Base-by-base conservation (phyloP, 1,140 invertebrate species). In the Magallana gigas region DNA sequence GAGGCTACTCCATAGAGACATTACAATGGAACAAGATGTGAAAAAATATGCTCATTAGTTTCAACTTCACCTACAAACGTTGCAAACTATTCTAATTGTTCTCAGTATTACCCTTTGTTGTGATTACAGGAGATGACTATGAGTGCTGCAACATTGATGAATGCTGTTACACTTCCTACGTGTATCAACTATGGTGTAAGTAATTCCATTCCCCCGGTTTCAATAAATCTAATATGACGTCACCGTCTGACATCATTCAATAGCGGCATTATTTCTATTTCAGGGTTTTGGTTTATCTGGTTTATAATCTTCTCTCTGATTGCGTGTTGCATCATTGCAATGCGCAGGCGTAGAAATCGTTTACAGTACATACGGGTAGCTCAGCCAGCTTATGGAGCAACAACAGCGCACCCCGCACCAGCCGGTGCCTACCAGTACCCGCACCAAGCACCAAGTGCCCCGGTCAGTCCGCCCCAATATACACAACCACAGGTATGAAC, bases 221-320 rank as follows among this genome's bases (percentile, higher is more conserved):
- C 36, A 48, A 48, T 2, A 48, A 2, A 4, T 48, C 3, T 5
- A 48, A 48, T 23, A 23, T 48, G 36, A 48, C 36, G 36, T 48
- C 36, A 48, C 5, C 0, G 36, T 5, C 36, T 48, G 36, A 48
- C 5, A 1, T 48, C 0, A 5, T 5, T 18, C 62, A 48, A 4
- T 4, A 48, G 36, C 36, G 36, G 1, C 36, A 48, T 48, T 64
- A 16, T 64, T 64, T 16, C 57, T 85, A 16, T 80, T 81, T n/a
- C 76, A 91, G 91, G 89, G 91, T 91, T 91, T 83, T 91, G 90
- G 90, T 62, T 89, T 9, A 90, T 91, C 8, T 91, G 90, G 90
- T 57, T 90, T 29, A 56, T 90, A 9, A 76, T 89, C 2, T 90
- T 91, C 58, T 76, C 90, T 29, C 60, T 88, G 8, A 88, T 90